Conservation (phyloP, 2,113 vertebrate genomes). For the Erythrocercus mccallii region DNA sequence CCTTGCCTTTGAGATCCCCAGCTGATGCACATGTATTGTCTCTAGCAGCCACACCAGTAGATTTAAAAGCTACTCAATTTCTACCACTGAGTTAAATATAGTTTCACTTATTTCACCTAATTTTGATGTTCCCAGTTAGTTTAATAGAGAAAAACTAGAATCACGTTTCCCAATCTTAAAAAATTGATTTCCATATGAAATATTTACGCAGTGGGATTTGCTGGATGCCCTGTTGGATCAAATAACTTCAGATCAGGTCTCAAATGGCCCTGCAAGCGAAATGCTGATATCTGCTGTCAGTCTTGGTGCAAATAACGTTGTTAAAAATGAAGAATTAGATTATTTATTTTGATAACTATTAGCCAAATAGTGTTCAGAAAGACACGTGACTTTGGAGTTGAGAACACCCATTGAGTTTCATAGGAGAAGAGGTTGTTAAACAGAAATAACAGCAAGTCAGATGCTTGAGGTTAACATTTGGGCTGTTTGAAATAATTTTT, state of each 20-base stretch:
- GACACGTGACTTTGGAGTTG: background rate
- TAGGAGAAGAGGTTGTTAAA: background rate
- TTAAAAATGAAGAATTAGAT: background rate
- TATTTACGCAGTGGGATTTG: background rate
- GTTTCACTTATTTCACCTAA: background rate
- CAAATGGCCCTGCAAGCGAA: background rate
- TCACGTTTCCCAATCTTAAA: background rate
- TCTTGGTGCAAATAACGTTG: background rate
- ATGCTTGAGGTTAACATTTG: background rate
- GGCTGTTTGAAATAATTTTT: background rate
- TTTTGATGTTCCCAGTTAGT: background rate
- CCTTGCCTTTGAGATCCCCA: background rate
- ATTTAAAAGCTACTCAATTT: background rate
- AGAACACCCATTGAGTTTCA: background rate
- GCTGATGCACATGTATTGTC: background rate
- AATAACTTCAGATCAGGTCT: background rate
- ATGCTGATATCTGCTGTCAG: background rate
- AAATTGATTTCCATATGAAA: background rate
- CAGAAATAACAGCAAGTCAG: background rate
- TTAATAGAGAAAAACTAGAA: background rate
- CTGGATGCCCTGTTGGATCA: background rate
- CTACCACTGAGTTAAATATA: background rate
- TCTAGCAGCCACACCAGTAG: background rate
- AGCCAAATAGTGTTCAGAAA: background rate
- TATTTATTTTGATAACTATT: background rate